A percentile compares a stretch with the other conserved stretches of the same genome.
These are phyloP conservation scores for Drosophila mimica DNA, from an alignment of 2,888 invertebrate species.

Conservation along the genomic window DNA sequence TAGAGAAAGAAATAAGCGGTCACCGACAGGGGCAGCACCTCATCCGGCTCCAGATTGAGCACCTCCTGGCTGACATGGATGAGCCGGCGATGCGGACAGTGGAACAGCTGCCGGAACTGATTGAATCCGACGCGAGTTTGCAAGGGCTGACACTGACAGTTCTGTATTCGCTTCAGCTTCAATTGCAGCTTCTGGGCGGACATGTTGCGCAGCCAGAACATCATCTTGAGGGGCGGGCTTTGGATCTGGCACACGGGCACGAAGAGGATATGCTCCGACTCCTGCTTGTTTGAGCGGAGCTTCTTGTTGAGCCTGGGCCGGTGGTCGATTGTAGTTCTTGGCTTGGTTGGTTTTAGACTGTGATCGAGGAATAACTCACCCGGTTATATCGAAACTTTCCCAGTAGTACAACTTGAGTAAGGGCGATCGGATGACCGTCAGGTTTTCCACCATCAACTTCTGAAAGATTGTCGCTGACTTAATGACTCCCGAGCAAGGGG, in stretches of 20 bases:
- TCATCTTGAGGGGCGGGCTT: conserved; percentile 73
- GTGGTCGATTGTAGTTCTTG: background rate
- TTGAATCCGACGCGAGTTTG: conserved; percentile 81
- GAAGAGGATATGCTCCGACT: conserved; percentile 64
- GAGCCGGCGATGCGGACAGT: conserved; percentile 79
- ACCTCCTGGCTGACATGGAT: conserved; percentile 70
- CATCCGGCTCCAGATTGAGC: conserved; percentile 63
- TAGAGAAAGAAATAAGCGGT: conserved; percentile 70
- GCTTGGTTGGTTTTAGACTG: too few species aligned
- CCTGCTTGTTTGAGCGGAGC: conserved; percentile 51
- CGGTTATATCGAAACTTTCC: conserved; percentile 76
- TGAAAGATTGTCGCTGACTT: conserved; percentile 49
- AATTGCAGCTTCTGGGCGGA: conserved; percentile 51
- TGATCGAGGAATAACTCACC: conserved; percentile 42
- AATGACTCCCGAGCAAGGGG: conserved; percentile 41
- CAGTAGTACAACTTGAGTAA: conserved; percentile 78
- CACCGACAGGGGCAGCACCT: conserved; percentile 70
- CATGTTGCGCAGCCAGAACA: conserved; percentile 78
- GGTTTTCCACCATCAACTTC: conserved; percentile 75
- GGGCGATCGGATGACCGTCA: conserved; percentile 73
- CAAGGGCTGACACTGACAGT: conserved; percentile 70
- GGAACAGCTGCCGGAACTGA: conserved; percentile 79
- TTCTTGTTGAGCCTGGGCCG: conserved; percentile 68
- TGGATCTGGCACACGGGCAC: conserved; percentile 77
- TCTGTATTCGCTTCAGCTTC: conserved; percentile 71